phyloP scores from a whole-genome alignment of 64 coral and sea anemone genomes.

The Exaiptasia diaphana region DNA sequence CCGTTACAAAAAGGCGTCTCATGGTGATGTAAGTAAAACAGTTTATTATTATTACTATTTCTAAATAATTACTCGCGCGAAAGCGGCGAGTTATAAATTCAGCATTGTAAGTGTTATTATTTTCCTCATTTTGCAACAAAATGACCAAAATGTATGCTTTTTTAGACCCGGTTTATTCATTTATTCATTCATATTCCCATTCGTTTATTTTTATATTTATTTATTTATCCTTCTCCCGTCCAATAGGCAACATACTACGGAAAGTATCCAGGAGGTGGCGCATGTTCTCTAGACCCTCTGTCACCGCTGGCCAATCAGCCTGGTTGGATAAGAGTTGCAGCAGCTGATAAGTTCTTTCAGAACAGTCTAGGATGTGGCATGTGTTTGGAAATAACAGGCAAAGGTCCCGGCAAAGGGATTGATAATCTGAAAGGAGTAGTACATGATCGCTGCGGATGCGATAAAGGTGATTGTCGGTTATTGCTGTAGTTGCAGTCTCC shows the following conservation, averaged over 20 bases:
- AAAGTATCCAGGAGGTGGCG: constrained; percentile 25
- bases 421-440: constrained; percentile 48
- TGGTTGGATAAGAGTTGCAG: constrained; percentile 71
- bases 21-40: constrained; percentile 17
- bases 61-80: too few relatives aligned
- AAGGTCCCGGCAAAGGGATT: constrained; percentile 26
- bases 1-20: neutral
- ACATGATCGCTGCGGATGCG: constrained; percentile 64
- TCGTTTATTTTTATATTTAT: too few relatives aligned
- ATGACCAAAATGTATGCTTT: too few relatives aligned
- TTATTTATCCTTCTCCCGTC: too few relatives aligned
- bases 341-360: constrained; percentile 40
- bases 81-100: too few relatives aligned
- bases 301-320: constrained; percentile 60
- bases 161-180: too few relatives aligned
- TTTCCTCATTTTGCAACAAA: too few relatives aligned
- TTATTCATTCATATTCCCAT: too few relatives aligned
- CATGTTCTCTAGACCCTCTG: constrained; percentile 61
- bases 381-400: constrained; percentile 71
- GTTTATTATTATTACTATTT: too few relatives aligned
- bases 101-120: too few relatives aligned
- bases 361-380: constrained; percentile 70
- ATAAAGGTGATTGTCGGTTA: constrained; percentile 68
- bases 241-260: constrained; percentile 69
- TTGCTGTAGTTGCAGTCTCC: too few relatives aligned